Evolutionary conservation across 2,113 vertebrate species (phyloP).

Genomic region (Perca flavescens): DNA sequence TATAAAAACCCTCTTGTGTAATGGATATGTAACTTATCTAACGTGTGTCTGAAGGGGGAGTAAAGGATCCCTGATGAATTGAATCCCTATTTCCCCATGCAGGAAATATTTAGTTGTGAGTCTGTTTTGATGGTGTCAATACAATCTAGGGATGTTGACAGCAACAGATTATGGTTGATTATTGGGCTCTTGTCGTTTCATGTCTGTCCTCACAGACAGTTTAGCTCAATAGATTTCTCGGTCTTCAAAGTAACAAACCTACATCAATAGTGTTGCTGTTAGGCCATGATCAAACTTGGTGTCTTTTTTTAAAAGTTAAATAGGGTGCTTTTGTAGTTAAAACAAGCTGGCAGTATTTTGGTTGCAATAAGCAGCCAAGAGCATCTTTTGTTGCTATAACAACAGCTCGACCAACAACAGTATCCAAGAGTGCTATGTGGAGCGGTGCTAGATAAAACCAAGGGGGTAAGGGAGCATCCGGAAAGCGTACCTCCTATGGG

Average conservation of each 20-base stretch:
- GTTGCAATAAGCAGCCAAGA: no score
- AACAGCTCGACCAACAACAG: no score
- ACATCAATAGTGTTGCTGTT: background rate
- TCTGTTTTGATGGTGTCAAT: background rate
- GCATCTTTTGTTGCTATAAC: no score
- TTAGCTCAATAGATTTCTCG: background rate
- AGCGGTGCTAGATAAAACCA: no score
- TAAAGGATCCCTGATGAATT: background rate
- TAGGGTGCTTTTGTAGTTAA: no score
- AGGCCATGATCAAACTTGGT: no score
- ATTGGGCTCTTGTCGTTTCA: background rate
- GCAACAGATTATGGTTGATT: background rate
- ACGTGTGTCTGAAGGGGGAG: conserved; percentile 25
- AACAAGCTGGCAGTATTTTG: no score
- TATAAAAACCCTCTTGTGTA: conserved; percentile 77
- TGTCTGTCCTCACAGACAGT: background rate
- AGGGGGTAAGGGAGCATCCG: no score
- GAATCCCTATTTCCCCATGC: background rate
- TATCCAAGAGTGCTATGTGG: no score
- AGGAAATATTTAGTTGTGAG: background rate
- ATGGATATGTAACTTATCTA: conserved; percentile 63
- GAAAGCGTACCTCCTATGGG: no score
- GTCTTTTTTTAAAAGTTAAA: no score
- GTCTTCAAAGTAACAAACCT: conserved; percentile 10
- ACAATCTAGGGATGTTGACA: background rate